Base-by-base conservation (phyloP, 2,113 vertebrate genomes). In the Heterotis niloticus region DNA sequence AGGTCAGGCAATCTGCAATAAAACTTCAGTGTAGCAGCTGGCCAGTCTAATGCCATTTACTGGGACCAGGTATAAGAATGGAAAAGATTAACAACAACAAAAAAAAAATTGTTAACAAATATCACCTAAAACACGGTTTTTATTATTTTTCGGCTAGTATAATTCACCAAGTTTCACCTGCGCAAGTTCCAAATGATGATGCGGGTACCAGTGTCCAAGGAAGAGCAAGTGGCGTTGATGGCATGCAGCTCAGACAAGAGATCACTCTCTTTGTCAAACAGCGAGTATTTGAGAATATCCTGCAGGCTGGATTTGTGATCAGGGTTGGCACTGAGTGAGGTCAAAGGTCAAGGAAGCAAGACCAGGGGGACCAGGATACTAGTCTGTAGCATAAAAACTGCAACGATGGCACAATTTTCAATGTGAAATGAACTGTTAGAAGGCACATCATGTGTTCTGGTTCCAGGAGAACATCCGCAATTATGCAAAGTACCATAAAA, bases 121-220 rank as follows among this genome's bases (percentile, higher is more conserved):
- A 44, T 4, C 34, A 2, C 7, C 7, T 44, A 44, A 7, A 4
- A 4, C 34, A 44, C 34, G n/a, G 7, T 44, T 44, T 4, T 44
- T 44, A 44, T 44, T 44, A 44, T 44, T 44, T 2, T 16, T 16
- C 2, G 12, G 18, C 13, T 72, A 34, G 34, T 10, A n/a, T 23
- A 52, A 11, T 12, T 16, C 75, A 54, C 5, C 51, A 28, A 1
- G 0, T 1, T 82, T 81, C 86, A 99, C 98, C 91, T 93, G 85
- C 95, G 92, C 16, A 99, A 92, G 78, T 96, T 98, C 98, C 98
- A 99, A 83, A 99, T 96, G 81, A 99, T 96, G 82, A 99, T 96
- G 78, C 94, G 90, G 11, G 98, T 97, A 84, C 98, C 98, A 23
- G 93, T 95, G 81, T 89, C 90, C 0, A 80, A 87, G 0, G 82